These are phyloP conservation scores for Centruroides sculpturatus DNA, from an alignment of 1,140 invertebrate genomes.

Conservation along the genomic window DNA sequence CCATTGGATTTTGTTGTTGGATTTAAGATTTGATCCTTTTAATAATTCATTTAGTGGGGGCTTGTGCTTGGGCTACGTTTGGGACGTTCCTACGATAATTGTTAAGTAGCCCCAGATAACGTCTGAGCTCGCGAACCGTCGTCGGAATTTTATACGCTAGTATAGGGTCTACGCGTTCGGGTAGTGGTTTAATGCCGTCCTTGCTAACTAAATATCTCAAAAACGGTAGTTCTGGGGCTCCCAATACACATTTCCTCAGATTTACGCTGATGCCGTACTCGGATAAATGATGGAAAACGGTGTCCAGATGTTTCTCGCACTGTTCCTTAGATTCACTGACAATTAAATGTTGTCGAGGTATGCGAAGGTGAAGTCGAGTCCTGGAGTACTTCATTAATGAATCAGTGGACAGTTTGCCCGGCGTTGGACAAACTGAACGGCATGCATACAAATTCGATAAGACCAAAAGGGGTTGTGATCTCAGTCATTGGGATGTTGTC, in stretches of 20 bases:
- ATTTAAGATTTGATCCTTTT: no score
- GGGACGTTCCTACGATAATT: no score
- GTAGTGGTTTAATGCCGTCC: neutral
- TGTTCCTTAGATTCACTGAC: neutral
- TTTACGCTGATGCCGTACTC: neutral
- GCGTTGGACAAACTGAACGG: neutral
- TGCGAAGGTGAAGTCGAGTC: neutral
- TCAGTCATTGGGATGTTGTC: no score
- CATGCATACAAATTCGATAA: no score
- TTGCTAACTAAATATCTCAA: neutral
- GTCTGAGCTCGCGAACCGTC: neutral
- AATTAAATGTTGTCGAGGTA: slow-evolving; percentile 1
- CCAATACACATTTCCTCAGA: neutral
- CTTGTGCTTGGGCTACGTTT: no score
- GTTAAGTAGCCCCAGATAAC: neutral
- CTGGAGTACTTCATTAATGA: neutral
- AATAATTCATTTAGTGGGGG: no score
- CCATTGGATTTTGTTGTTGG: no score
- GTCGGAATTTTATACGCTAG: neutral
- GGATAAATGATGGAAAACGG: neutral
- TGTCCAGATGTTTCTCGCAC: neutral
- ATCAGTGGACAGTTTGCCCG: neutral
- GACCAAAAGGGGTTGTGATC: no score
- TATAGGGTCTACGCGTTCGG: neutral
- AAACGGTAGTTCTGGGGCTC: neutral